phyloP scores from a whole-genome alignment of 2,797 vertebrate species.

The Rhadinocentrus ornatus region DNA sequence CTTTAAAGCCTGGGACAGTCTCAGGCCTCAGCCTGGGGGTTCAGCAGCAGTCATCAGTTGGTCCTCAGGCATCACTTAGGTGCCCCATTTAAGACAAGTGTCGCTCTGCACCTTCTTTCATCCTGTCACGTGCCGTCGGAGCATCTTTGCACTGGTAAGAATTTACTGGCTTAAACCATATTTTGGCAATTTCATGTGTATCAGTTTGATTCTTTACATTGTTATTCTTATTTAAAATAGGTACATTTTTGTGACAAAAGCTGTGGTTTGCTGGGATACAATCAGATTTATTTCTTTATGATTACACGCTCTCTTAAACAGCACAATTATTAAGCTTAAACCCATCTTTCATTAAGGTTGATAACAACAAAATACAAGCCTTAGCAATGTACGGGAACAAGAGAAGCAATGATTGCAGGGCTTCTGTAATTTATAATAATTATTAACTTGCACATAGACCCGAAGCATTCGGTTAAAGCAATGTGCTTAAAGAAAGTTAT shows the following conservation, averaged over 20 bases:
- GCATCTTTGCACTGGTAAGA: constrained; percentile 70
- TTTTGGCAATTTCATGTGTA: neutral
- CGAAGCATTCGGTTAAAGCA: neutral
- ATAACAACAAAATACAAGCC: neutral
- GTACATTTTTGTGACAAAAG: neutral
- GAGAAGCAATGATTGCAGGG: neutral
- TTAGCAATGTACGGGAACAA: neutral
- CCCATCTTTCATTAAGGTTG: neutral
- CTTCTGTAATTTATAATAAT: neutral
- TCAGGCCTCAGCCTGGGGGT: constrained; percentile 39
- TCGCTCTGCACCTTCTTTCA: constrained; percentile 14
- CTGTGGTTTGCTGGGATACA: neutral
- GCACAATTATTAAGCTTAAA: neutral
- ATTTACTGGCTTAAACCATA: neutral
- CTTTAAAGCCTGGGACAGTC: constrained; percentile 37
- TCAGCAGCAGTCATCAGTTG: constrained; percentile 18
- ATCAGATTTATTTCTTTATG: neutral
- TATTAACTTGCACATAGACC: neutral
- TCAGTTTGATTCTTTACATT: neutral
- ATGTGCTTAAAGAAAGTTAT: neutral
- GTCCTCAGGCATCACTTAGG: constrained; percentile 25
- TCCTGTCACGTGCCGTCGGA: constrained; percentile 30
- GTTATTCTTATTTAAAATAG: neutral
- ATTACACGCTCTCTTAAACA: neutral
- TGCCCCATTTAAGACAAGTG: neutral